Base-by-base conservation (phyloP, 2,113 vertebrate genomes). In the Clarias macrocephalus region DNA sequence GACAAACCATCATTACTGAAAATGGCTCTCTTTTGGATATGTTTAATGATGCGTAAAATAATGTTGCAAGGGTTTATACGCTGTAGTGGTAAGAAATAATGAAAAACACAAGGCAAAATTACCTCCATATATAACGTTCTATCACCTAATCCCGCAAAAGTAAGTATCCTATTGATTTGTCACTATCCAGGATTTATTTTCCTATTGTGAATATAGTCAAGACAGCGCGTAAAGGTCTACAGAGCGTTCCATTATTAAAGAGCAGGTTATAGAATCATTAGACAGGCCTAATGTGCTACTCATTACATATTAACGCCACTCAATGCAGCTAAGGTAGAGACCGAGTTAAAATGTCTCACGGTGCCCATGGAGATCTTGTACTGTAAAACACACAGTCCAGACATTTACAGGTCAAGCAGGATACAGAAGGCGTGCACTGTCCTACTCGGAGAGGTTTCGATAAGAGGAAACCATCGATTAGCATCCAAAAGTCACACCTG, bases 201-300 rank as follows among this genome's bases (percentile, higher is more conserved):
- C 62, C 56, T 73, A 62, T 62, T 3, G 62, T 11, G 16, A 19
- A 60, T 81, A 66, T 37, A 76, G 42, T 57, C 5, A 72, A 57
- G 70, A 48, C 60, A 48, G 68, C 84, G 42, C 42, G 62, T 66
- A 79, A 66, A 48, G 30, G 52, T 82, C 73, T 91, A 85, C 90
- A 89, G 86, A 84, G 79, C 70, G 60, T 70, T 88, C 82, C 82
- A 85, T 79, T 82, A 89, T 83, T 88, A 81, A 91, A 63, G 33
- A 76, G 70, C 80, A 87, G 77, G 86, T 84, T 91, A 88, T 87
- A 73, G 88, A 91, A 91, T 91, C 75, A 88, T 91, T 91, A 91
- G 63, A 91, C 88, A 89, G 68, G 65, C 79, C 85, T 88, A 87
- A 84, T 85, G 77, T 86, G 54, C 73, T 72, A 25, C 85, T 88